Evolutionary conservation across 1,140 invertebrate species (phyloP).

Genomic region (Atta colombica): DNA sequence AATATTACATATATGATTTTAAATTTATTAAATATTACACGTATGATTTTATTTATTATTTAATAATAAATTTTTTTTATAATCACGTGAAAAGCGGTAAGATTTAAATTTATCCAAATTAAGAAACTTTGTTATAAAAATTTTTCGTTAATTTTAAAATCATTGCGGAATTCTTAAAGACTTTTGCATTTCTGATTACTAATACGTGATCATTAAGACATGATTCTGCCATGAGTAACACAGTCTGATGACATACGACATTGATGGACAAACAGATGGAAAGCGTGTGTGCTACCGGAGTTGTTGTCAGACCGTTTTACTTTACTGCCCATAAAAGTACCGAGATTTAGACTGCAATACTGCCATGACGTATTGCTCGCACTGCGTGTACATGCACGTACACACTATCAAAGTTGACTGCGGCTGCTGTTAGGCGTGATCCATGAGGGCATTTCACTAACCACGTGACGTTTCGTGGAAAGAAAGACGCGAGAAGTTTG

Average conservation of each 20-base stretch:
- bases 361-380: slow-evolving; percentile 82
- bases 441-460: slow-evolving; percentile 44
- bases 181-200: slow-evolving; percentile 1
- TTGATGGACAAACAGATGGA: slow-evolving; percentile 74
- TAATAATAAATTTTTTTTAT: background rate
- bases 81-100: background rate
- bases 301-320: slow-evolving; percentile 86
- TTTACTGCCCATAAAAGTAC: slow-evolving; percentile 87
- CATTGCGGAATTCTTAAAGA: background rate
- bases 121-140: background rate
- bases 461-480: slow-evolving; percentile 60
- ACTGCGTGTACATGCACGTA: slow-evolving; percentile 66
- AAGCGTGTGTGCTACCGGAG: slow-evolving; percentile 74
- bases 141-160: background rate
- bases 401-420: slow-evolving; percentile 22
- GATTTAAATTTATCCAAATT: background rate
- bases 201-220: slow-evolving; percentile 47
- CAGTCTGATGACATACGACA: slow-evolving; percentile 62
- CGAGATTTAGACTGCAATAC: slow-evolving; percentile 86
- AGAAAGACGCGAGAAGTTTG: slow-evolving; percentile 17
- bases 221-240: slow-evolving; percentile 37
- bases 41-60: background rate
- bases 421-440: slow-evolving; percentile 53
- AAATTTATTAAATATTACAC: background rate
- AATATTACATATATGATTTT: background rate